phyloP scores from a whole-genome alignment of 2,113 vertebrate species.

The Ellobius talpinus region DNA sequence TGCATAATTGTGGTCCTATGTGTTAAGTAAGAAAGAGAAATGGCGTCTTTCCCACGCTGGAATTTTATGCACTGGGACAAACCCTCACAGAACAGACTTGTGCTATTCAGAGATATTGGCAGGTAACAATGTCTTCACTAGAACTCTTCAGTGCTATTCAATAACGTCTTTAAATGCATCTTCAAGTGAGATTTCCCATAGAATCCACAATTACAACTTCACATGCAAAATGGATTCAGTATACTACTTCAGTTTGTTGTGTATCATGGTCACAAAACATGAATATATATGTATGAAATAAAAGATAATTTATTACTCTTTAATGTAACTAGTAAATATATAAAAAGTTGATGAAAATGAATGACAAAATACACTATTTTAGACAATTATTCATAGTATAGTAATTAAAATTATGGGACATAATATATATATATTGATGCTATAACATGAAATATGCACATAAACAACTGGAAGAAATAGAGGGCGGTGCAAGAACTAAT shows the following conservation, averaged over 20 bases:
- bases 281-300: not conserved
- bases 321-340: not conserved
- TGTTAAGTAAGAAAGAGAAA: rapidly evolving
- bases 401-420: not conserved
- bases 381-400: not conserved
- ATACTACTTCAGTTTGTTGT: not conserved
- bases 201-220: not conserved
- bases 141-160: not conserved
- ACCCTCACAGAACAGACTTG: not conserved
- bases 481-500: not conserved
- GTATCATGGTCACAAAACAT: not conserved
- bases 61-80: not conserved
- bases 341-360: too few species aligned
- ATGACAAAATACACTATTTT: not conserved
- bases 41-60: not conserved
- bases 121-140: not conserved
- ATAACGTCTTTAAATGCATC: not conserved
- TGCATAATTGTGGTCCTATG: not conserved
- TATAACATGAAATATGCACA: not conserved
- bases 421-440: not conserved
- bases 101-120: not conserved
- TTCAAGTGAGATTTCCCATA: not conserved
- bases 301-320: not conserved
- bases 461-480: not conserved
- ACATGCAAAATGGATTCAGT: not conserved